Evolutionary conservation across 2,888 invertebrate genomes (phyloP).

Genomic region (Celastrina argiolus): DNA sequence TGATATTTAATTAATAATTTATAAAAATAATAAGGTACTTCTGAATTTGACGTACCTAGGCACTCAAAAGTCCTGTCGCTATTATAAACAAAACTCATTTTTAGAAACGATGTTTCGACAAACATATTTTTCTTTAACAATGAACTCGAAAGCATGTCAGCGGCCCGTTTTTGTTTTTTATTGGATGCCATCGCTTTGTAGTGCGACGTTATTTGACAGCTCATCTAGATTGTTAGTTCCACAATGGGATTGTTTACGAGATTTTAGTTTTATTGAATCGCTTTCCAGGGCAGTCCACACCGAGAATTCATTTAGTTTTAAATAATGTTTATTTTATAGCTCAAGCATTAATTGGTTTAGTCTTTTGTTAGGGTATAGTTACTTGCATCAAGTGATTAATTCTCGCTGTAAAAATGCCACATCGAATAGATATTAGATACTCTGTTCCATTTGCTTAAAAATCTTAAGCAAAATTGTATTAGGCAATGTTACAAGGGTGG

Average conservation of each 20-base stretch:
- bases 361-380: too few relatives aligned
- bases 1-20: background rate
- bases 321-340: background rate
- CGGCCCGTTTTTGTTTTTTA: background rate
- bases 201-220: constrained; percentile 16
- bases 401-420: too few relatives aligned
- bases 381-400: too few relatives aligned
- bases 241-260: constrained; percentile 14
- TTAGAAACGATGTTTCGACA: background rate
- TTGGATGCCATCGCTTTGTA: constrained; percentile 15
- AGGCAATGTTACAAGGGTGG: too few relatives aligned
- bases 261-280: constrained; percentile 13
- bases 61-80: background rate
- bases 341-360: background rate
- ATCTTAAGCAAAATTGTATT: too few relatives aligned
- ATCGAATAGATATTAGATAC: too few relatives aligned
- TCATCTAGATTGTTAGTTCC: background rate
- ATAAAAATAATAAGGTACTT: background rate
- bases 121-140: constrained; percentile 13
- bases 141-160: background rate
- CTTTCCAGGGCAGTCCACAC: background rate
- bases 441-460: too few relatives aligned
- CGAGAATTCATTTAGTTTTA: background rate
- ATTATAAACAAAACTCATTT: background rate
- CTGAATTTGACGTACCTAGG: too few relatives aligned